Evolutionary conservation across 2,797 vertebrate genomes (phyloP).

Genomic region (Artibeus jamaicensis): DNA sequence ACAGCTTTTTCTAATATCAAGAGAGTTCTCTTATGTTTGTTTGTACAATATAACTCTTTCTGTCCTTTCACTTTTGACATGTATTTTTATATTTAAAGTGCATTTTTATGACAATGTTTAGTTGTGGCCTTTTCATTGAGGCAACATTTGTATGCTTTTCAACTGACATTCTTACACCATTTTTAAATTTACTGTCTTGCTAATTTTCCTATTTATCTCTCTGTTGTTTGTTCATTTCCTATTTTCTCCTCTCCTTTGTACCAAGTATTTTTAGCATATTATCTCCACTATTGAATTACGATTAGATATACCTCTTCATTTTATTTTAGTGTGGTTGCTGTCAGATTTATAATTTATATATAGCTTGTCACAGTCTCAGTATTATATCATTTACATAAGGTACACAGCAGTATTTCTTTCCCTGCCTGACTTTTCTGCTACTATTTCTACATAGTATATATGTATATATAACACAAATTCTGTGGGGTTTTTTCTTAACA

Average conservation of each 20-base stretch:
- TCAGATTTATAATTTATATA: not conserved
- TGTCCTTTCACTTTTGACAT: slow-evolving; percentile 11
- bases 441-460: not conserved
- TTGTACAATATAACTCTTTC: not conserved
- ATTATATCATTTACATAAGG: not conserved
- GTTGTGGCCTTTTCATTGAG: slow-evolving; percentile 8
- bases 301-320: not conserved
- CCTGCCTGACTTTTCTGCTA: not conserved
- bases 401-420: not conserved
- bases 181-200: slow-evolving; percentile 54
- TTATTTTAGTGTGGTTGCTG: not conserved
- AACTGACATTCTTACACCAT: slow-evolving; percentile 37
- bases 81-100: slow-evolving; percentile 1
- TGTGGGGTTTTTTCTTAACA: not conserved
- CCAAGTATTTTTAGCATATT: not conserved
- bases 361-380: not conserved
- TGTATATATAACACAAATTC: not conserved
- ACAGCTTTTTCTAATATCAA: not conserved
- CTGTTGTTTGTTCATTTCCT: slow-evolving; percentile 46
- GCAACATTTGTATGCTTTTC: slow-evolving; percentile 10
- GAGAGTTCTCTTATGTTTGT: not conserved
- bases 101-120: not conserved
- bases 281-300: not conserved
- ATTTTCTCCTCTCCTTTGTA: slow-evolving; percentile 28
- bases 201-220: slow-evolving; percentile 52